Evolutionary conservation across 2,113 vertebrate species (phyloP).

Genomic region (Notarius lentiginosus): DNA sequence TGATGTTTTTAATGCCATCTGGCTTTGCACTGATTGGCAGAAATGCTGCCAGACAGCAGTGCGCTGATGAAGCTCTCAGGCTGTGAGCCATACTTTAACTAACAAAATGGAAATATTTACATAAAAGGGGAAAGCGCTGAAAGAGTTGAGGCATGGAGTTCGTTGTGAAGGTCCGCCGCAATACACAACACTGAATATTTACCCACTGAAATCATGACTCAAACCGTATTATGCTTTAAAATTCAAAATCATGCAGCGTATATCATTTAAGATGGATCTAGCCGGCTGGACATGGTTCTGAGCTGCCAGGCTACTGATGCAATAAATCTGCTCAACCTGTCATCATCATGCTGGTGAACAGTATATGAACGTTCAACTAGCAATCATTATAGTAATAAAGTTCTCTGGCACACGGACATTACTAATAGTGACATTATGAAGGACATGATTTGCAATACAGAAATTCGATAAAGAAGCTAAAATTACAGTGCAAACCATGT

Average conservation of each 20-base stretch:
- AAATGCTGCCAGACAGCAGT: constrained; percentile 31
- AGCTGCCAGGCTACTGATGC: constrained; percentile 1
- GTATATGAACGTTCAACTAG: constrained; percentile 1
- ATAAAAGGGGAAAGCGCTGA: constrained; percentile 33
- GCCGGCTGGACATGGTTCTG: background rate
- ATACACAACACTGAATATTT: background rate
- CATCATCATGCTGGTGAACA: constrained; percentile 11
- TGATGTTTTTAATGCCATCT: constrained; percentile 53
- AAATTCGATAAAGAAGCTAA: background rate
- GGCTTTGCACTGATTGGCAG: constrained; percentile 53
- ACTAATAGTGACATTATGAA: background rate
- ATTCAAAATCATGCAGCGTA: background rate
- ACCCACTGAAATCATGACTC: background rate
- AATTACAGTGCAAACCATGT: background rate
- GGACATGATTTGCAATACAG: background rate
- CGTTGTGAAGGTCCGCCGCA: background rate
- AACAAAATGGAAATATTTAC: constrained; percentile 51
- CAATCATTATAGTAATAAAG: constrained; percentile 5
- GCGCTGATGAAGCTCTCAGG: constrained; percentile 33
- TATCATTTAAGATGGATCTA: background rate
- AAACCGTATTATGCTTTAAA: background rate
- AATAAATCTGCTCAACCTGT: constrained; percentile 18
- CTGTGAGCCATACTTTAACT: constrained; percentile 42
- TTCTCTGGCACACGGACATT: background rate
- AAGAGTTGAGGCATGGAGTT: background rate